Base-by-base conservation (phyloP, 2,888 invertebrate species). In the Phasia obesa region DNA sequence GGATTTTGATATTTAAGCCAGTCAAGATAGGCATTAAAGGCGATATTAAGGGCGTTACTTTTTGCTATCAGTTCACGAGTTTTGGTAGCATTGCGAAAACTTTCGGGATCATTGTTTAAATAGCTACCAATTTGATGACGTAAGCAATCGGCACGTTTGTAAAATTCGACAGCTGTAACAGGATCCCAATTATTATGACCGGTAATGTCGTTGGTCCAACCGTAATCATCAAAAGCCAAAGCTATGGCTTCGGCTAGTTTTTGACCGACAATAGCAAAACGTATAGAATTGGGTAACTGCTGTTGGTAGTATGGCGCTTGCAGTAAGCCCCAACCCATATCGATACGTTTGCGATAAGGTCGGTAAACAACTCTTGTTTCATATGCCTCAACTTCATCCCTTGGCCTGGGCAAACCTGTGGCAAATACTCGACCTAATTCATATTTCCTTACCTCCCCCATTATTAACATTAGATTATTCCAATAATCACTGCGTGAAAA, bases 21-120 rank as follows among this genome's bases (percentile, higher is more conserved):
- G 35, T 80, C 86, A 0, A 91, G 81, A 23, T 90, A 90, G 2
- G 89, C 90, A 53, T 85, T 86, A 21, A 91, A 90, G 15, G 90
- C 89, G 0, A 88, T 84, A 79, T 88, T 90, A 0, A 90, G n/a
- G 0, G 87, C 90, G 3, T 85, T 86, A 69, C 87, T 90, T 35
- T 79, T 76, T 3, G 86, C 86, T 27, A 91, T 87, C 3, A 90
- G 64, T 2, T 86, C 80, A 1, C 86, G 64, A 7, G 84, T 84
- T 78, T 79, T 85, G 7, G 83, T 87, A 0, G n/a, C 70, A 53
- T 88, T 88, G 0, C 69, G 59, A 4, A 85, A 86, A 1, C 81
- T 44, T 1, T 60, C 42, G 0, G 85, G 85, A 59, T 85, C 80
- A 25, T 87, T 85, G 19, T 85, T 65, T 17, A 89, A 55, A 84